Percentiles rank a stretch among this genome's conserved stretches.
These are phyloP conservation scores for Digitonthophagus gazella DNA, from an alignment of 2,888 invertebrate genomes.

Conservation along the genomic window DNA sequence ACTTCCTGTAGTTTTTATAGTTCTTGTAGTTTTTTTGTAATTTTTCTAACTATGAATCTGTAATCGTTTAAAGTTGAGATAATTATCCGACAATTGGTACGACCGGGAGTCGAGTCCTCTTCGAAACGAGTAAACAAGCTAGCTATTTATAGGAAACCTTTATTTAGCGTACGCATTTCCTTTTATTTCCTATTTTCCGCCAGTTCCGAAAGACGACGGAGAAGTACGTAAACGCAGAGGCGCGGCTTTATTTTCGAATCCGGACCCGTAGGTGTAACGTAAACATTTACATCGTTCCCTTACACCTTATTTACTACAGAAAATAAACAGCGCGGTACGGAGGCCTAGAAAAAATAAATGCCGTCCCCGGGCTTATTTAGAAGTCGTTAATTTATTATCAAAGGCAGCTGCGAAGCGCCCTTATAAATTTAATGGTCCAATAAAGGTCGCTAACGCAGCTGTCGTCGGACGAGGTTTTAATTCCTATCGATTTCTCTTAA, in stretches of 20 bases:
- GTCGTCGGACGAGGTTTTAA: not conserved
- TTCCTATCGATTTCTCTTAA: too few species aligned
- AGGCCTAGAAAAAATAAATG: conserved; percentile 1
- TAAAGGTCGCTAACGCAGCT: too few species aligned
- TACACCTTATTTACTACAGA: conserved; percentile 4
- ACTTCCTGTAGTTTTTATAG: too few species aligned
- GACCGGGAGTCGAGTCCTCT: too few species aligned
- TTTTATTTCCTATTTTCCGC: not conserved
- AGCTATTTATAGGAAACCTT: too few species aligned
- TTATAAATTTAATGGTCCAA: not conserved
- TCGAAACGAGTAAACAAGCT: too few species aligned
- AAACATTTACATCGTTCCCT: conserved; percentile 5
- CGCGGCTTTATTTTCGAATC: not conserved
- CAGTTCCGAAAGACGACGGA: not conserved
- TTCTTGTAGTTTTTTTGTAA: too few species aligned
- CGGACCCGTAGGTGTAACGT: conserved; percentile 2
- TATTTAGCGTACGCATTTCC: too few species aligned
- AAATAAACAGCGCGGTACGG: conserved; percentile 3
- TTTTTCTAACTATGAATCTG: too few species aligned
- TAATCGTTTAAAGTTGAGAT: too few species aligned
- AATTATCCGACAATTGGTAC: too few species aligned
- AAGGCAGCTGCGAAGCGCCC: not conserved
- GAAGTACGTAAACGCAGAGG: not conserved
- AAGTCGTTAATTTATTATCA: conserved; percentile 1
- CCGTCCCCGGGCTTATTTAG: not conserved